Evolutionary conservation across 1,140 invertebrate genomes (phyloP).

Genomic region (Halictus rubicundus): DNA sequence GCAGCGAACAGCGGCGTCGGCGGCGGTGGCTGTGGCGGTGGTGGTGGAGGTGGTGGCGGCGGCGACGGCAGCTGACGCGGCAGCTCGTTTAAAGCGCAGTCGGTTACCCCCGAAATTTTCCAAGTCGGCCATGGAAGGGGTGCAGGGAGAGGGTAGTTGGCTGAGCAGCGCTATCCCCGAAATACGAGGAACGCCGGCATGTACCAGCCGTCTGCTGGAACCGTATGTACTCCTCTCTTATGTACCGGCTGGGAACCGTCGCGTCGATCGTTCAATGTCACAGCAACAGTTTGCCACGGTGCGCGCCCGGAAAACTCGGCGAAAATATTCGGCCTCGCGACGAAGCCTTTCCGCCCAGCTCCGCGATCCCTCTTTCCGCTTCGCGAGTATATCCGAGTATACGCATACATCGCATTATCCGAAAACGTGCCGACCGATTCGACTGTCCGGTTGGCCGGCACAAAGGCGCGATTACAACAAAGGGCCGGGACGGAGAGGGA

Average conservation of each 20-base stretch:
- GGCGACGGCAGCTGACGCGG: constrained; percentile 38
- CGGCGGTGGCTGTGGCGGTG: not conserved
- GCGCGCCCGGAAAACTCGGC: constrained; percentile 32
- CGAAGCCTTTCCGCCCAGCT: no score
- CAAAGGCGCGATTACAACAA: constrained; percentile 6
- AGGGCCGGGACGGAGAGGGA: not conserved
- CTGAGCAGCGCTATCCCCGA: constrained; percentile 40
- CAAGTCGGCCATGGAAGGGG: constrained; percentile 26
- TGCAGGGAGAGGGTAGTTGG: constrained; percentile 20
- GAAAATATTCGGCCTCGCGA: constrained; percentile 7
- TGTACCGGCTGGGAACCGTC: constrained; percentile 27
- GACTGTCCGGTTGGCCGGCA: constrained; percentile 10
- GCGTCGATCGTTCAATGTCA: constrained; percentile 51
- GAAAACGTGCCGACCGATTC: not conserved
- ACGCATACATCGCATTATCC: no score
- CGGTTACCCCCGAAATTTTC: constrained; percentile 61
- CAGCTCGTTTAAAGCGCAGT: constrained; percentile 49
- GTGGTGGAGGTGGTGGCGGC: not conserved
- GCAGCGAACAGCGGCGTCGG: constrained; percentile 1
- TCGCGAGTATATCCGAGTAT: no score
- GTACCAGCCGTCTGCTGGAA: not conserved
- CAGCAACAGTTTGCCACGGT: constrained; percentile 52
- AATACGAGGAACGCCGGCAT: constrained; percentile 31
- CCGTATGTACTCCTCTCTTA: constrained; percentile 17
- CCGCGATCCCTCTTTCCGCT: no score